A percentile compares a stretch with the other conserved stretches of the same genome.
These are phyloP conservation scores for Zalophus californianus DNA, from an alignment of 2,797 vertebrate species.

Conservation along the genomic window DNA sequence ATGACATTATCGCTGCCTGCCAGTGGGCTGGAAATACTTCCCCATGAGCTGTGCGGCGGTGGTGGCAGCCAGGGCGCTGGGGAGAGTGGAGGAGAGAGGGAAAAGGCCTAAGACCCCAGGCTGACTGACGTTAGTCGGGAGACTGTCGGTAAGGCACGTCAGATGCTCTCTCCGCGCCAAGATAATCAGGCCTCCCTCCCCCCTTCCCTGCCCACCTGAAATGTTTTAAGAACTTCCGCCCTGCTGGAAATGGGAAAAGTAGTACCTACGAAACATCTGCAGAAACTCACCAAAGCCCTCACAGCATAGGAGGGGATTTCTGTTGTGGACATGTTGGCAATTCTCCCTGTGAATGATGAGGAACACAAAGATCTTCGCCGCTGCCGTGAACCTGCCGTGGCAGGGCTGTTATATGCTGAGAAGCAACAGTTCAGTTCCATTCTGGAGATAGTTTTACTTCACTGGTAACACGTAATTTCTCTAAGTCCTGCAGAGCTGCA, in stretches of 20 bases:
- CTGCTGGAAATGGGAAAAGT: not conserved
- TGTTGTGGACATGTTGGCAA: not conserved
- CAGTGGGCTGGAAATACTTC: not conserved
- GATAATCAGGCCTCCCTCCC: not conserved
- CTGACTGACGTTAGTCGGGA: not conserved
- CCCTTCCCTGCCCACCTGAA: not conserved
- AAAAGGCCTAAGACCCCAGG: not conserved
- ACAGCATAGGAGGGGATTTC: not conserved
- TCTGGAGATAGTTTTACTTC: conserved; percentile 69
- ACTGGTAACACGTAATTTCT: conserved; percentile 71
- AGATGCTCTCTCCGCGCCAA: not conserved
- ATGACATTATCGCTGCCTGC: conserved; percentile 37
- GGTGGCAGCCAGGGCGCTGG: accelerated
- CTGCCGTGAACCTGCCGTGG: not conserved
- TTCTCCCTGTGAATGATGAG: not conserved
- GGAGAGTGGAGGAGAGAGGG: not conserved
- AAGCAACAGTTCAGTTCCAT: conserved; percentile 57
- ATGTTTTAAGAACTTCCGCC: not conserved
- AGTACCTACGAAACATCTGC: not conserved
- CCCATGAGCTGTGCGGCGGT: not conserved
- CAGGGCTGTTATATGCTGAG: not conserved
- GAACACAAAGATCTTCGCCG: not conserved
- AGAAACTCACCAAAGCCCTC: not conserved
- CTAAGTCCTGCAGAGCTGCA: conserved; percentile 48
- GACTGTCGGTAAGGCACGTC: not conserved